Percentiles rank a stretch among this genome's conserved stretches.
phyloP scores from a whole-genome alignment of 2,113 vertebrate species.

The Pteropus alecto region DNA sequence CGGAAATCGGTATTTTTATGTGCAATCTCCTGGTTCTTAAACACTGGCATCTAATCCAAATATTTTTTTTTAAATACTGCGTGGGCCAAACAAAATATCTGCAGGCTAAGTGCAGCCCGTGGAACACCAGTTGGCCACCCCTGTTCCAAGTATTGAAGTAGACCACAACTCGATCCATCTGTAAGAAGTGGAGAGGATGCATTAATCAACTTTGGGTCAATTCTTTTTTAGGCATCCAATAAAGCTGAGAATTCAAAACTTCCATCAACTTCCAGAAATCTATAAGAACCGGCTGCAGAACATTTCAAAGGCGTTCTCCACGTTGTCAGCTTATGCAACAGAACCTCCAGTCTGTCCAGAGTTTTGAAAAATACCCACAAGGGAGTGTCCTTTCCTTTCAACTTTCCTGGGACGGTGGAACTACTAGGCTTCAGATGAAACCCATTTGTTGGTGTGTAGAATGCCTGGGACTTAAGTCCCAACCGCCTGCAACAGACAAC shows the following conservation, averaged over 20 bases:
- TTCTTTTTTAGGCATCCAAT: conserved; percentile 37
- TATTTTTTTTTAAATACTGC: conserved; percentile 15
- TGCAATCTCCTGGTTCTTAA: conserved; percentile 42
- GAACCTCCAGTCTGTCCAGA: background rate
- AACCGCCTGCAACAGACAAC: background rate
- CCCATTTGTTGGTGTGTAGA: background rate
- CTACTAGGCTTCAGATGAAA: conserved; percentile 60
- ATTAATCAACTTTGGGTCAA: conserved; percentile 43
- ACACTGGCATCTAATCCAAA: conserved; percentile 36
- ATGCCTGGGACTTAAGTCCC: background rate
- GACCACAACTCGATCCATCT: conserved; percentile 61
- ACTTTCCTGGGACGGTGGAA: conserved; percentile 15
- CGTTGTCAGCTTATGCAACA: conserved; percentile 10
- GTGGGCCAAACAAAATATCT: conserved; percentile 63
- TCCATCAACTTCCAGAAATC: conserved; percentile 50
- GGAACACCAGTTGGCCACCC: background rate
- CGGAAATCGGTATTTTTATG: conserved; percentile 46
- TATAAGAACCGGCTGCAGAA: conserved; percentile 32
- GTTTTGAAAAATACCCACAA: conserved; percentile 17
- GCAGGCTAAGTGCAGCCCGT: background rate
- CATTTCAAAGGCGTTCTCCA: conserved; percentile 13
- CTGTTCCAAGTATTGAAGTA: background rate
- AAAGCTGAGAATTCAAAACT: conserved; percentile 54
- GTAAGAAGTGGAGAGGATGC: background rate
- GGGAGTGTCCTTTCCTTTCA: background rate